Percentiles rank a stretch among this genome's conserved stretches.
Evolutionary conservation across 2,797 vertebrate species (phyloP).

Genomic region (Dryobates pubescens): DNA sequence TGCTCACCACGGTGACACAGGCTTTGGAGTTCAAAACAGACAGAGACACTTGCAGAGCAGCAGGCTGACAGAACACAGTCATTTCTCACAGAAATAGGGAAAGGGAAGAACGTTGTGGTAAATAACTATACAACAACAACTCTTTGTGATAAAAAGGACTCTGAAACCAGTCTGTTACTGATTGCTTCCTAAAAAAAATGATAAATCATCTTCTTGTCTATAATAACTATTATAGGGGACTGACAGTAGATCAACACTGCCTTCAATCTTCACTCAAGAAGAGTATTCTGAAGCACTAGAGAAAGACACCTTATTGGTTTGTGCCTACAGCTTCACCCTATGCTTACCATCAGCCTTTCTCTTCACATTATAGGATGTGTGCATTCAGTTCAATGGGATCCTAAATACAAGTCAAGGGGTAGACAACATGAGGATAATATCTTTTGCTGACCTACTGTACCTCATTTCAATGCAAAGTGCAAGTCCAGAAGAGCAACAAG

Average conservation of each 20-base stretch:
- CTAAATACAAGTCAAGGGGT: background rate
- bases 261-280: background rate
- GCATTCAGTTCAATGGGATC: background rate
- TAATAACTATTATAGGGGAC: background rate
- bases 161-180: background rate
- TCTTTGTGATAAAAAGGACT: background rate
- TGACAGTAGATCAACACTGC: background rate
- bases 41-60: background rate
- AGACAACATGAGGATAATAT: background rate
- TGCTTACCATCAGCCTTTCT: background rate
- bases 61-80: background rate
- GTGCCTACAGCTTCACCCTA: background rate
- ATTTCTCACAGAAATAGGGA: background rate
- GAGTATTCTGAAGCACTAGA: background rate
- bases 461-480: background rate
- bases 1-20: rapidly evolving
- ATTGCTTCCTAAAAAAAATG: background rate
- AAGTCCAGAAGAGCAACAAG: background rate
- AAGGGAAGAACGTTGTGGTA: background rate
- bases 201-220: background rate
- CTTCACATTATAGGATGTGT: background rate
- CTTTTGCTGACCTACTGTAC: background rate
- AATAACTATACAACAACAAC: background rate
- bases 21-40: background rate
- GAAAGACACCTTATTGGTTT: background rate